Conservation (phyloP, 2,888 invertebrate genomes). For the Sialis lutaria region DNA sequence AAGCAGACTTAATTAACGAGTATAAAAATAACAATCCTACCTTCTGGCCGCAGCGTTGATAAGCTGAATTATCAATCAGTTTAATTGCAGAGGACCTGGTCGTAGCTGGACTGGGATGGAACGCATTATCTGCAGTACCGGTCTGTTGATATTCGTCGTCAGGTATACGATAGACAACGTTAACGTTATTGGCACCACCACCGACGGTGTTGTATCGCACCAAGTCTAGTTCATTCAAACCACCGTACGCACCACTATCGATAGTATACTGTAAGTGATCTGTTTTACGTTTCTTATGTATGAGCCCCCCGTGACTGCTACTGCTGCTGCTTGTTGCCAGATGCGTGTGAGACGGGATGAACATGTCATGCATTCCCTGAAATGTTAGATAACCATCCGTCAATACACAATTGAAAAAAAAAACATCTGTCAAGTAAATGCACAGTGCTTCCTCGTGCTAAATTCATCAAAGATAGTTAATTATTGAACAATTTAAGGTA, state of each 20-base stretch:
- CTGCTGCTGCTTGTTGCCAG: slow-evolving; percentile 32
- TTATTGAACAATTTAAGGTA: too few relatives aligned
- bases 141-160: slow-evolving; percentile 17
- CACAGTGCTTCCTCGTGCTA: too few relatives aligned
- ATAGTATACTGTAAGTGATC: slow-evolving; percentile 14
- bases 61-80: slow-evolving; percentile 36
- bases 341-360: slow-evolving; percentile 46
- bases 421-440: too few relatives aligned
- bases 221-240: slow-evolving; percentile 21
- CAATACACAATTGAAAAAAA: background rate
- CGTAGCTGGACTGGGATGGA: too few relatives aligned
- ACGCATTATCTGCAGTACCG: too few relatives aligned
- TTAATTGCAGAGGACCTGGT: slow-evolving; percentile 45
- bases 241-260: slow-evolving; percentile 7
- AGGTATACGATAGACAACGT: slow-evolving; percentile 18
- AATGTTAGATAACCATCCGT: slow-evolving; percentile 13
- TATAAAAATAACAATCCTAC: slow-evolving; percentile 19
- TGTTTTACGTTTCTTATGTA: slow-evolving; percentile 25
- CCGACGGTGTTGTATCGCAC: slow-evolving; percentile 25
- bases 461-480: too few relatives aligned
- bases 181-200: slow-evolving; percentile 22
- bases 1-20: background rate
- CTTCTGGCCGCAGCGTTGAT: slow-evolving; percentile 49
- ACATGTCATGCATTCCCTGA: slow-evolving; percentile 78
- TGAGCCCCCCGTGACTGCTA: slow-evolving; percentile 28